Percentiles rank a stretch among this genome's conserved stretches.
Evolutionary conservation across 2,797 vertebrate species (phyloP).

Genomic region (Clarias laeviceps): DNA sequence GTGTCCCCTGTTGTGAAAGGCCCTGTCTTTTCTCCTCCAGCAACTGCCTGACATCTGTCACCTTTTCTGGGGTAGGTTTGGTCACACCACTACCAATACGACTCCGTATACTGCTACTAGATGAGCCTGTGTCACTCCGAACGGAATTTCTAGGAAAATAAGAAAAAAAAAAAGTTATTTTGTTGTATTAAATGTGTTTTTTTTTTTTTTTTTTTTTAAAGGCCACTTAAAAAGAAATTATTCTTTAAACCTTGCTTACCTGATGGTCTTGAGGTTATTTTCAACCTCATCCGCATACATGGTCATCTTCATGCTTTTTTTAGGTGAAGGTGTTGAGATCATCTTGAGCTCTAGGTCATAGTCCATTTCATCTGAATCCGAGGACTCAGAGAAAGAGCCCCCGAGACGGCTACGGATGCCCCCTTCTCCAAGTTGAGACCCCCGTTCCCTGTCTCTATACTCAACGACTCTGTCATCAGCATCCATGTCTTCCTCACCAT

Average conservation of each 20-base stretch:
- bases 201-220: not conserved
- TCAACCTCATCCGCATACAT: constrained; percentile 99
- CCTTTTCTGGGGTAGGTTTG: constrained; percentile 81
- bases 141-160: constrained; percentile 80
- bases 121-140: constrained; percentile 69
- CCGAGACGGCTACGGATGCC: constrained; percentile 70
- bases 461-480: constrained; percentile 93
- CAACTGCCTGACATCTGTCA: constrained; percentile 88
- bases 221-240: not conserved
- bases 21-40: constrained; percentile 93
- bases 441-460: constrained; percentile 79
- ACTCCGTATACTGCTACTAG: constrained; percentile 77
- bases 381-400: constrained; percentile 70
- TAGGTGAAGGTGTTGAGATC: constrained; percentile 96
- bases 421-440: constrained; percentile 70
- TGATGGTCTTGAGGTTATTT: constrained; percentile 86
- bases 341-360: constrained; percentile 98
- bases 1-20: constrained; percentile 67
- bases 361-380: constrained; percentile 97
- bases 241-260: constrained; percentile 70
- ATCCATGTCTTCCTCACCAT: constrained; percentile 91
- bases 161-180: not conserved
- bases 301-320: constrained; percentile 99
- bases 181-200: not conserved
- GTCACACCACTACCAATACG: constrained; percentile 82